These are phyloP conservation scores for Lampris incognitus DNA, from an alignment of 2,113 vertebrate genomes.

Conservation along the genomic window DNA sequence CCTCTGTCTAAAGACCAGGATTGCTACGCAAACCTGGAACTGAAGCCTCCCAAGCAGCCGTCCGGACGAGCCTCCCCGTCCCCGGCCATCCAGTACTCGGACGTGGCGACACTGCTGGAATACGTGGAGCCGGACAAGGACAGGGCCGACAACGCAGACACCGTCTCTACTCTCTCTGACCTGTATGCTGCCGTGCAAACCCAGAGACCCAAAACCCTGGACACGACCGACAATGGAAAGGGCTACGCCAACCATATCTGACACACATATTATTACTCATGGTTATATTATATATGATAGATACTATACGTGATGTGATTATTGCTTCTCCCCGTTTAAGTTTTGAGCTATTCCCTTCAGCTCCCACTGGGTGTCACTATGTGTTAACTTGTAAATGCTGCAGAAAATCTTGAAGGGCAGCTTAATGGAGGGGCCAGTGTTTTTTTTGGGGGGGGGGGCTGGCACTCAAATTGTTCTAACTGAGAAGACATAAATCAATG, in stretches of 20 bases:
- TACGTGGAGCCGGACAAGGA: conserved; percentile 24
- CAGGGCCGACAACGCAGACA: conserved; percentile 33
- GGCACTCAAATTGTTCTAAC: too few relatives aligned
- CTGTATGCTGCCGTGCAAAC: conserved; percentile 80
- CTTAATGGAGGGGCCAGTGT: too few relatives aligned
- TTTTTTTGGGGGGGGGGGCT: too few relatives aligned
- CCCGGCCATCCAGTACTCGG: conserved; percentile 70
- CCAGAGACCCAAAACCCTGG: conserved; percentile 64
- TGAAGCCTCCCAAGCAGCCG: conserved; percentile 68
- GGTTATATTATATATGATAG: not conserved
- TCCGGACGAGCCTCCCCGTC: conserved; percentile 58
- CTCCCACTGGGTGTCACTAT: too few relatives aligned
- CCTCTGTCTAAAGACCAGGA: conserved; percentile 56
- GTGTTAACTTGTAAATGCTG: too few relatives aligned
- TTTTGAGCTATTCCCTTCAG: too few relatives aligned
- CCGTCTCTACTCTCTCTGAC: conserved; percentile 65
- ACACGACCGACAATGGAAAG: conserved; percentile 47
- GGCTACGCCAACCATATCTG: conserved; percentile 78
- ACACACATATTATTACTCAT: conserved; percentile 17
- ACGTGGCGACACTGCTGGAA: conserved; percentile 44
- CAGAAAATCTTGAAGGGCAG: too few relatives aligned
- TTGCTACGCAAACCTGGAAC: conserved; percentile 80
- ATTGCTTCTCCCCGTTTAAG: too few relatives aligned
- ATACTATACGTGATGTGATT: too few relatives aligned
- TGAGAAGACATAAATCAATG: too few relatives aligned